Evolutionary conservation across 2,113 vertebrate genomes (phyloP).

Genomic region (Calypte anna): DNA sequence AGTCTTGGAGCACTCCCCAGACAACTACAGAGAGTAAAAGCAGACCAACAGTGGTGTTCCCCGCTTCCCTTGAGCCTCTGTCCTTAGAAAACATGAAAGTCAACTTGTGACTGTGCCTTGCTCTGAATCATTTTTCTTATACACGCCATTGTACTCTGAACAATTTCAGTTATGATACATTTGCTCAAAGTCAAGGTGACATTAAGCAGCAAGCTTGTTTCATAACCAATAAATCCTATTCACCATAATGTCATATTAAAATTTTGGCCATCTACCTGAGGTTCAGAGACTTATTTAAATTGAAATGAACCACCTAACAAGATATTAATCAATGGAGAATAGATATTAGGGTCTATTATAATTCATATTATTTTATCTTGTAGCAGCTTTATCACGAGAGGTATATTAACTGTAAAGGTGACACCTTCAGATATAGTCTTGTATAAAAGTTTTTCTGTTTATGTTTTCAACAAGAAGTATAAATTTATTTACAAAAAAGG

Average conservation of each 20-base stretch:
- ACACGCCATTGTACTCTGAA: conserved; percentile 52
- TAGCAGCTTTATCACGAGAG: neutral
- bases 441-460: neutral
- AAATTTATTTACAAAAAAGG: neutral
- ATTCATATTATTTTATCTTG: neutral
- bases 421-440: neutral
- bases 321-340: neutral
- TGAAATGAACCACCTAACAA: neutral
- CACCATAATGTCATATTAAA: conserved; percentile 25
- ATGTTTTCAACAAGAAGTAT: neutral
- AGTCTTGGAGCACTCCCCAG: neutral
- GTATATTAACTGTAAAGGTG: neutral
- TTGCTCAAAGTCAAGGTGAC: conserved; percentile 72
- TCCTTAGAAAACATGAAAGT: conserved; percentile 67
- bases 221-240: conserved; percentile 61
- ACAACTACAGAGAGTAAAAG: conserved; percentile 23
- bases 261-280: conserved; percentile 29
- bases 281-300: conserved; percentile 26
- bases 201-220: conserved; percentile 56
- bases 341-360: neutral
- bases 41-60: conserved; percentile 39
- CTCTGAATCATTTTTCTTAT: conserved; percentile 67
- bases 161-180: conserved; percentile 64
- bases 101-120: neutral
- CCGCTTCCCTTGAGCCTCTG: conserved; percentile 29